Conservation (phyloP, 2,113 vertebrate species). For the Melanerpes aurifrons region DNA sequence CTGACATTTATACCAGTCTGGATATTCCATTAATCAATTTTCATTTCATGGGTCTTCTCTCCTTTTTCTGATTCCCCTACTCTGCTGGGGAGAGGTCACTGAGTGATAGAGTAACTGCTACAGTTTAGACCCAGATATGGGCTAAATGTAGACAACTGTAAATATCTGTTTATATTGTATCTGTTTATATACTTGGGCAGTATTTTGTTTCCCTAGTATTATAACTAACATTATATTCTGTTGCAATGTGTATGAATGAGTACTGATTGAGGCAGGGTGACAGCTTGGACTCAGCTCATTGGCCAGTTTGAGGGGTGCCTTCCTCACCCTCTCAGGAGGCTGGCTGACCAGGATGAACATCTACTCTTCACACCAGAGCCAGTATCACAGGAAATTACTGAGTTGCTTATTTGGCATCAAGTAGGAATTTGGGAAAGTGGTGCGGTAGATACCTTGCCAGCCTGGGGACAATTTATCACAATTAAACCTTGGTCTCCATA, state of each 20-base stretch:
- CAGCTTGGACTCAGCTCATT: background rate
- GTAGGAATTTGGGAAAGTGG: background rate
- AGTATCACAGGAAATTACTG: background rate
- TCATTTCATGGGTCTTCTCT: too few relatives aligned
- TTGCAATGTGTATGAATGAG: background rate
- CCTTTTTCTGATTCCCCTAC: too few relatives aligned
- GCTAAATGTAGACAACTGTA: background rate
- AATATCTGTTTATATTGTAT: background rate
- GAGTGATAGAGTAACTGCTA: too few relatives aligned
- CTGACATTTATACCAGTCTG: too few relatives aligned
- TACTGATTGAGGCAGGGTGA: background rate
- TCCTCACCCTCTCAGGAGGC: background rate
- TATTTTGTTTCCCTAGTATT: background rate
- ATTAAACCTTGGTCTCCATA: background rate
- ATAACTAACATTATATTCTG: background rate
- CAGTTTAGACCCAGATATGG: too few relatives aligned
- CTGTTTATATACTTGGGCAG: background rate
- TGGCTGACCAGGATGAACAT: background rate
- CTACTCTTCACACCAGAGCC: background rate
- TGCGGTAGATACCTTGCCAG: background rate
- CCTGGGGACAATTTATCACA: background rate
- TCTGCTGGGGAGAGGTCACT: too few relatives aligned
- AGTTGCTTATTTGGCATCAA: background rate
- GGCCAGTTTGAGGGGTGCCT: background rate
- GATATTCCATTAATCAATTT: too few relatives aligned